These are phyloP conservation scores for Ferdinandea cuprea DNA, from an alignment of 2,888 invertebrate genomes.

Conservation along the genomic window DNA sequence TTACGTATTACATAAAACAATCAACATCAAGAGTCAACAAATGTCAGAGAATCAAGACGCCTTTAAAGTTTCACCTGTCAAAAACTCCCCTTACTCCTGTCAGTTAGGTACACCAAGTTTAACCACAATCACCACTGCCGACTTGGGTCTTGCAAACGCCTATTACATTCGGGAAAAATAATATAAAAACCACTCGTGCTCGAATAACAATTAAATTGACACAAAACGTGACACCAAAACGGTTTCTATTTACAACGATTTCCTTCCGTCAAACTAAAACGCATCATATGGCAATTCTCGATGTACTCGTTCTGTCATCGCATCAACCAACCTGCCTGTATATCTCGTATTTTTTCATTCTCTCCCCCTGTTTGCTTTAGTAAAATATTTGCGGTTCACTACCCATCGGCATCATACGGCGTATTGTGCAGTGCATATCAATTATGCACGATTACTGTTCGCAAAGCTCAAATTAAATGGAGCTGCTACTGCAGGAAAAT, in stretches of 20 bases:
- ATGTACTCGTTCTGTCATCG: conserved; percentile 48
- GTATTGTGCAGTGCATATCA: conserved; percentile 68
- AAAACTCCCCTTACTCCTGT: background rate
- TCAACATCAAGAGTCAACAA: too few relatives aligned
- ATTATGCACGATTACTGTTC: conserved; percentile 66
- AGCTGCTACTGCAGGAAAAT: conserved; percentile 19
- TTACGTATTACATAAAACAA: too few relatives aligned
- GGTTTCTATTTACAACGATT: conserved; percentile 62
- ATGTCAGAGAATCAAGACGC: background rate
- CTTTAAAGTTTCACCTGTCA: background rate
- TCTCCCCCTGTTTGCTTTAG: conserved; percentile 45
- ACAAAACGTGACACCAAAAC: conserved; percentile 54
- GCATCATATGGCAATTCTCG: conserved; percentile 58
- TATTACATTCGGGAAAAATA: background rate
- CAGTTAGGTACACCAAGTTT: conserved; percentile 10
- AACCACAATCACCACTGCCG: conserved; percentile 25
- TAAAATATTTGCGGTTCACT: conserved; percentile 71
- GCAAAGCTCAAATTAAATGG: conserved; percentile 47
- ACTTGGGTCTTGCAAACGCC: background rate
- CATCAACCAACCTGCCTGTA: conserved; percentile 34
- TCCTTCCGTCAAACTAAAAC: conserved; percentile 68
- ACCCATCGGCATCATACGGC: conserved; percentile 48
- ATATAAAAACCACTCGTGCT: conserved; percentile 8
- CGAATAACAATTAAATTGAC: conserved; percentile 52
- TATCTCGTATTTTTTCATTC: conserved; percentile 37